A percentile compares a stretch with the other conserved stretches of the same genome.
Conservation (phyloP, 2,888 invertebrate genomes). For the Adelphocoris suturalis region DNA sequence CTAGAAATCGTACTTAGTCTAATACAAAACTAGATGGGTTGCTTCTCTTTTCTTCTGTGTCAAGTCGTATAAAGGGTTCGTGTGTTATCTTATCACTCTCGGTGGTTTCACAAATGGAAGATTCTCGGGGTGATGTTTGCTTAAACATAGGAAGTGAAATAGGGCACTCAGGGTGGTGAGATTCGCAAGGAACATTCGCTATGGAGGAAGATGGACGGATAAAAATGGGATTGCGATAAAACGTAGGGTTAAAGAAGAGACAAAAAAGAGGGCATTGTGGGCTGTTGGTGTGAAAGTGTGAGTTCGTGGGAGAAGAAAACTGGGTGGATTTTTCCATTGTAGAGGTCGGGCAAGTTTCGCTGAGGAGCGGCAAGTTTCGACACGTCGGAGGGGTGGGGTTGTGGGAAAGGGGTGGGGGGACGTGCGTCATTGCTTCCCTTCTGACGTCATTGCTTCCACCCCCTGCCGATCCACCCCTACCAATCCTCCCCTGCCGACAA, state of each 20-base stretch:
- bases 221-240: slow-evolving; percentile 46
- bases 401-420: slow-evolving; percentile 59
- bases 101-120: neutral
- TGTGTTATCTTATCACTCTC: neutral
- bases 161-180: slow-evolving; percentile 9
- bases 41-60: neutral
- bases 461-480: neutral
- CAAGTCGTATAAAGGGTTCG: neutral
- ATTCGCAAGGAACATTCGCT: slow-evolving; percentile 18
- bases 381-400: slow-evolving; percentile 7
- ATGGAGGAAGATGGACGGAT: slow-evolving; percentile 20
- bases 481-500: slow-evolving; percentile 29
- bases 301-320: neutral
- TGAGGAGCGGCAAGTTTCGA: slow-evolving; percentile 30
- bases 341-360: slow-evolving; percentile 13
- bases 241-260: slow-evolving; percentile 16
- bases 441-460: slow-evolving; percentile 64
- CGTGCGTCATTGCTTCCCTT: slow-evolving; percentile 68
- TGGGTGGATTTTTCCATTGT: slow-evolving; percentile 33
- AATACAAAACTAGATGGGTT: neutral
- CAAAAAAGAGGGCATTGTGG: neutral
- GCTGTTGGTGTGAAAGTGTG: neutral
- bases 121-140: slow-evolving; percentile 6
- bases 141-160: neutral
- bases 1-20: no score